Evolutionary conservation across 2,113 vertebrate genomes (phyloP).

Genomic region (Melanocharis versteri): DNA sequence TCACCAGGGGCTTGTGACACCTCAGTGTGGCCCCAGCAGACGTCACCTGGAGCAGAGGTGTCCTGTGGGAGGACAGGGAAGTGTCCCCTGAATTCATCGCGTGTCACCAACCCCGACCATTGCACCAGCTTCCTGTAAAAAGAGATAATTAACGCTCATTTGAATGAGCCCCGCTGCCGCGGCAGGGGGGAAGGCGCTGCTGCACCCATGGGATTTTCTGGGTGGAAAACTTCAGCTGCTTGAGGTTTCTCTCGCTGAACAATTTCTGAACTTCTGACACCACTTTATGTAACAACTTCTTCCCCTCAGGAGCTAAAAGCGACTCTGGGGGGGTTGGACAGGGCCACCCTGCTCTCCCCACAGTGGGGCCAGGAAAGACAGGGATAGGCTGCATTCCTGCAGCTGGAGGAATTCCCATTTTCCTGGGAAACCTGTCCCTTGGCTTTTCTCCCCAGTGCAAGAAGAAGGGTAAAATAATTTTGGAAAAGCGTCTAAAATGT

Average conservation of each 20-base stretch:
- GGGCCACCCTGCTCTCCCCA: neutral
- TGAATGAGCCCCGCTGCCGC: neutral
- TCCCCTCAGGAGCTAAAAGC: neutral
- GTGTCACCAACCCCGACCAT: rapidly evolving
- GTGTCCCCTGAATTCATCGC: neutral
- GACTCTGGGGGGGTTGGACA: neutral
- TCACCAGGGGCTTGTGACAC: neutral
- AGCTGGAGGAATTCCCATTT: rapidly evolving
- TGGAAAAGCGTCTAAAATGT: neutral
- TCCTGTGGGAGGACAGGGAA: neutral
- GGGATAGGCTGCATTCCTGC: neutral
- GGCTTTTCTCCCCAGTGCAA: neutral
- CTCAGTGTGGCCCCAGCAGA: neutral
- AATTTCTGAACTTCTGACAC: neutral
- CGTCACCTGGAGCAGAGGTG: neutral
- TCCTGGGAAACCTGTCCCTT: neutral
- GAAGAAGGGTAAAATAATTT: neutral
- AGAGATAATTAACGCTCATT: neutral
- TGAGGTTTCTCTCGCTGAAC: neutral
- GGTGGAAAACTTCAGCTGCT: neutral
- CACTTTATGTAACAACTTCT: neutral
- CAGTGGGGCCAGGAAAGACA: neutral
- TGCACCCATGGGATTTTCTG: neutral
- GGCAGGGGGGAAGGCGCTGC: neutral
- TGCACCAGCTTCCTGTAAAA: neutral